Base-by-base conservation (phyloP, 2,113 vertebrate species). In the Indri indri region DNA sequence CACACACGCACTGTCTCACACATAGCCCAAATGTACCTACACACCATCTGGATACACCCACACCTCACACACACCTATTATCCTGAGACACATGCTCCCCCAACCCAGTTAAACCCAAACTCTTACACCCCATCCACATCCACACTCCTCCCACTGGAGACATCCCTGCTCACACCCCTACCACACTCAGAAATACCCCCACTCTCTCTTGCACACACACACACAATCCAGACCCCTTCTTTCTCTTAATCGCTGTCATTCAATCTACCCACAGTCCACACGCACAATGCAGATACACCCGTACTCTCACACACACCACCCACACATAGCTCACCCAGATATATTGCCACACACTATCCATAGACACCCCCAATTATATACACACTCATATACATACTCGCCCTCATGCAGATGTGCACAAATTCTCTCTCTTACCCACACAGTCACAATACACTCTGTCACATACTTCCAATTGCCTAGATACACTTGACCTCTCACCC, bases 401-500 rank as follows among this genome's bases (percentile, higher is more conserved):
- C 6, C 45, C 10, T 89, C 84, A 83, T 52, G 4, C 59, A 96
- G 37, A 87, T 79, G 66, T 89, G 34, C 61, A 40, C 79, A 77
- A 66, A 52, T 82, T 88, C 30, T 90, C 30, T 90, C 65, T 91
- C 42, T 42, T 32, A 90, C 17, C 77, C 17, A 81, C 45, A 63
- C 37, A 18, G 50, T 57, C 57, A 84, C 66, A 9, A 81, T 84
- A 86, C 18, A 89, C 17, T 61, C 37, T 50, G 85, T 85, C 73
- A 77, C 30, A 89, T 11, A 89, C 37, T 89, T 86, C 32, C 61
- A 92, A 92, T 65, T 85, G n/a, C 66, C 70, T 81, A 66, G 37
- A 85, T 86, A 93, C 50, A 94, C 42, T 73, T 96, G 76, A n/a
- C 23, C 59, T 79, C 23, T 94, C 70, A 92, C 40, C 37, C 34